phyloP scores from a whole-genome alignment of 1,140 invertebrate genomes.

The Cotesia typhae region DNA sequence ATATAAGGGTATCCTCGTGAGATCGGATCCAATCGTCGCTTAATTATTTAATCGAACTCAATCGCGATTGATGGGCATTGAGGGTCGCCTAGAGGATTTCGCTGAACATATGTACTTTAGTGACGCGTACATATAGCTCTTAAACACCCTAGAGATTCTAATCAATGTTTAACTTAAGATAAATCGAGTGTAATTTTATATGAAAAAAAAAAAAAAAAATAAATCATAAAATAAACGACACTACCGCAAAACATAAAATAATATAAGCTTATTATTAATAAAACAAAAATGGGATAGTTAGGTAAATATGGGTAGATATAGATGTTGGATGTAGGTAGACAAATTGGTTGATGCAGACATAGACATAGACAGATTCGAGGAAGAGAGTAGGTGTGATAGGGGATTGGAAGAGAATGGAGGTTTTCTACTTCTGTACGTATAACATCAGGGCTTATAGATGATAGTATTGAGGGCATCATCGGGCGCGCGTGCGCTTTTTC shows the following conservation, averaged over 20 bases:
- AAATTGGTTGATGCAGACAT: background rate
- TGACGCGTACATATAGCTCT: slow-evolving; percentile 20
- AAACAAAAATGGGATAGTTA: too few relatives aligned
- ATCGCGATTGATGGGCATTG: slow-evolving; percentile 29
- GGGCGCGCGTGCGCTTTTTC: slow-evolving; percentile 66
- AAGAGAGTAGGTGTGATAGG: background rate
- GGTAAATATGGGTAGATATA: too few relatives aligned
- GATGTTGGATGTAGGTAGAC: background rate
- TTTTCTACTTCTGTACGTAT: slow-evolving; percentile 22
- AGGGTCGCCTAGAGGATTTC: slow-evolving; percentile 26
- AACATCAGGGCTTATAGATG: slow-evolving; percentile 22
- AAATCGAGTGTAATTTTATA: too few relatives aligned
- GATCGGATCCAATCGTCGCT: slow-evolving; percentile 17
- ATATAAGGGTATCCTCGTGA: background rate
- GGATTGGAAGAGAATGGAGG: background rate
- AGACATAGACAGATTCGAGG: background rate
- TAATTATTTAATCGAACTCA: slow-evolving; percentile 34
- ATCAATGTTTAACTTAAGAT: background rate
- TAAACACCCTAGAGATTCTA: background rate
- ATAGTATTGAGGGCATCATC: slow-evolving; percentile 58
- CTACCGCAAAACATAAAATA: too few relatives aligned
- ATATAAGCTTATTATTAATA: too few relatives aligned
- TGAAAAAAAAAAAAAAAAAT: too few relatives aligned
- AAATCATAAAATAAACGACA: too few relatives aligned
- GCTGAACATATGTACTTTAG: slow-evolving; percentile 28